phyloP scores from a whole-genome alignment of 2,888 invertebrate species.

The Ctena decussata region DNA sequence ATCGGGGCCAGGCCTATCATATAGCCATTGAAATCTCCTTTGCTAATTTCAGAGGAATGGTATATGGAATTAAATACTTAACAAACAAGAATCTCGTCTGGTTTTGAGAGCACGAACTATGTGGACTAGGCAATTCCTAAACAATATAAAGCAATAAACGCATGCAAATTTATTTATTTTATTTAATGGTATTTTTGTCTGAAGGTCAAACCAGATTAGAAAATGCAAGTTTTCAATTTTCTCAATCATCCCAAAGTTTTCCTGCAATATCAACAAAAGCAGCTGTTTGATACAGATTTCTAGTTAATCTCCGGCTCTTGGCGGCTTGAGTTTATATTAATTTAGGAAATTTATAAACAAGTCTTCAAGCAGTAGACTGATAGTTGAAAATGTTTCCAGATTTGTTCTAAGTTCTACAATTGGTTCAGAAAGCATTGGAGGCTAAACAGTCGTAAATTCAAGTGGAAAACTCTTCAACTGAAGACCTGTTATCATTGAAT shows the following conservation, averaged over 20 bases:
- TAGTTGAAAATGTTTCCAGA: neutral
- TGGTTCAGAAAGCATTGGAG: neutral
- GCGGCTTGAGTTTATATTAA: constrained; percentile 56
- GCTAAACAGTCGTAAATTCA: neutral
- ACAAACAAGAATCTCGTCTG: no score
- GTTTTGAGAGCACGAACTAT: no score
- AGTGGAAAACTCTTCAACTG: neutral
- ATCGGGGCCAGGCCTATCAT: no score
- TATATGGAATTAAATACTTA: no score
- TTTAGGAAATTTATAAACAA: constrained; percentile 63
- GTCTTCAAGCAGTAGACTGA: neutral
- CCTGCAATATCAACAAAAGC: constrained; percentile 47
- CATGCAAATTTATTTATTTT: no score
- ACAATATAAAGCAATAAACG: no score
- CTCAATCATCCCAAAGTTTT: neutral
- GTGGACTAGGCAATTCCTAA: no score
- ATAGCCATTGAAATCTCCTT: no score
- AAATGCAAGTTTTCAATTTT: neutral
- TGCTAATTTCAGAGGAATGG: no score
- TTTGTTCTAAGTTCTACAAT: neutral
- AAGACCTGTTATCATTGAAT: no score
- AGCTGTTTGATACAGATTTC: constrained; percentile 34
- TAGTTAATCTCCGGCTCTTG: constrained; percentile 5
- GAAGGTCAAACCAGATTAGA: neutral
- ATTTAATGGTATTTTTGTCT: neutral